Evolutionary conservation across 2,797 vertebrate genomes (phyloP).

Genomic region (Pristis pectinata): DNA sequence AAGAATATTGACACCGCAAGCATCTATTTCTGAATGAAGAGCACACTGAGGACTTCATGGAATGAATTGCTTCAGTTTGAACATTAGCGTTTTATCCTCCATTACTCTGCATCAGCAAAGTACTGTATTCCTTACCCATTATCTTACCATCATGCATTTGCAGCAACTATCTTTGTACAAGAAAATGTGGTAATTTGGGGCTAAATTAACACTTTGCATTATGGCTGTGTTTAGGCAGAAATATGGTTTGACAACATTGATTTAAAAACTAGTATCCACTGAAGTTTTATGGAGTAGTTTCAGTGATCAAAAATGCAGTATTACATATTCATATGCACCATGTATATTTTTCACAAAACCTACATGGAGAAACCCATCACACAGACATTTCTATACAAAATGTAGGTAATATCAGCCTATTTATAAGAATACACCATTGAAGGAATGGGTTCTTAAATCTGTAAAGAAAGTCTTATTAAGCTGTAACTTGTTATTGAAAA

Average conservation of each 20-base stretch:
- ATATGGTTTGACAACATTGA: constrained; percentile 29
- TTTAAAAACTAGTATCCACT: constrained; percentile 19
- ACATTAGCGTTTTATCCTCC: constrained; percentile 68
- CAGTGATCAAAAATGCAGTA: constrained; percentile 25
- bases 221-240: constrained; percentile 29
- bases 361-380: not conserved
- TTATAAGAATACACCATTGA: constrained; percentile 44
- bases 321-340: not conserved
- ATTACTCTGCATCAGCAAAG: constrained; percentile 72
- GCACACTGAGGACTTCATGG: constrained; percentile 64
- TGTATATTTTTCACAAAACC: constrained; percentile 27
- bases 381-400: not conserved
- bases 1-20: constrained; percentile 80
- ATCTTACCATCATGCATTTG: constrained; percentile 66
- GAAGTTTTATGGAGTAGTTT: constrained; percentile 11
- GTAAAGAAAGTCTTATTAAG: constrained; percentile 63
- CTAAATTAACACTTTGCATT: constrained; percentile 47
- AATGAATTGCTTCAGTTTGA: constrained; percentile 63
- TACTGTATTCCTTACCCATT: constrained; percentile 67
- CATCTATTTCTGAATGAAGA: constrained; percentile 81
- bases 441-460: constrained; percentile 64
- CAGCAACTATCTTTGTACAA: constrained; percentile 60
- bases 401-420: constrained; percentile 11
- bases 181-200: constrained; percentile 59
- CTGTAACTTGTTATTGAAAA: constrained; percentile 80